Evolutionary conservation across 2,888 invertebrate species (phyloP), one percentile per base, ranked within the genome.

Genomic region (Nomada flava): DNA sequence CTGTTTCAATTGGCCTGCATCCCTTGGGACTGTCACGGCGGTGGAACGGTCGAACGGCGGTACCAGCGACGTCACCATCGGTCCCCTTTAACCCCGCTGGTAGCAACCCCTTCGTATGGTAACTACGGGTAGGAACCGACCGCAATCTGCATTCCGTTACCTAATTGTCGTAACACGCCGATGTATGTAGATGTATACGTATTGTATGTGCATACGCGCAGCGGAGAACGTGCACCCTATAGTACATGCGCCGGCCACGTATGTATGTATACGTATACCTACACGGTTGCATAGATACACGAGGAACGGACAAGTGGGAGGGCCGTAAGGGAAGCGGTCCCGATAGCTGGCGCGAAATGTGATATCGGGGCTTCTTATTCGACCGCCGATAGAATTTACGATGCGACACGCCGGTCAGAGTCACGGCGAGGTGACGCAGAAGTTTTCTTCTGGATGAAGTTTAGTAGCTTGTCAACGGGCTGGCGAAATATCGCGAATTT

Each of bases 121-220:
- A 91, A 91, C 91, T 91, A 91, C 89, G 89, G 90, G 82, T 88
- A 90, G 89, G 88, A 85, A 84, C 86, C 86, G 85, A 90, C 91
- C 92, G 89, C 92, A 92, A 92, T 92, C 92, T 92, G 91, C 92
- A 92, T 92, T 92, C 92, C 92, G 90, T 91, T 91, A 90, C 90
- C 91, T 91, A 91, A 91, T 91, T 91, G 91, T 91, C 91, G 90
- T 90, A 90, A 90, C 91, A 89, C 90, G 88, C 15, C 82, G 89
- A 85, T 85, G 78, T 84, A 89, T 89, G 89, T 88, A 89, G 89
- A 86, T 85, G 79, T 84, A 87, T 84, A 80, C 78, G 78, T 81
- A 83, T 70, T 73, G 83, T 80, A 74, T 64, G 36, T 7, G 36
- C 55, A 76, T 68, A 72, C 29, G 42, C 18, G n/a, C 47, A n/a